These are phyloP conservation scores for Tiphia femorata DNA, from an alignment of 2,888 invertebrate genomes.

Conservation along the genomic window DNA sequence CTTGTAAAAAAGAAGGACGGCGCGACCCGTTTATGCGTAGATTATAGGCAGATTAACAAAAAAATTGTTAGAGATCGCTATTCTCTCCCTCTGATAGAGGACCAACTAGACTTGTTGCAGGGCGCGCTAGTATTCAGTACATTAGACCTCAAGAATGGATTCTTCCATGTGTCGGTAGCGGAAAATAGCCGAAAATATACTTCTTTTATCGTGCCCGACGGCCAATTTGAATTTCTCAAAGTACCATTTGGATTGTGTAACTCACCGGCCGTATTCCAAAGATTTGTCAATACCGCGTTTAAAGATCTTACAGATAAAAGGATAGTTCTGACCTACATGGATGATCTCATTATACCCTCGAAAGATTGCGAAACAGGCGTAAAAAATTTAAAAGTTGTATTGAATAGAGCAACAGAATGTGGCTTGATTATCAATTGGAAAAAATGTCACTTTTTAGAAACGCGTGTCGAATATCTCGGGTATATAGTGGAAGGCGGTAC, in stretches of 20 bases:
- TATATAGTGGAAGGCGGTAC: neutral
- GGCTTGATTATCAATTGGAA: neutral
- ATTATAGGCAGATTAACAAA: neutral
- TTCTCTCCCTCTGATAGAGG: neutral
- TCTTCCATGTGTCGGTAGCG: neutral
- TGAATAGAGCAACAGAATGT: neutral
- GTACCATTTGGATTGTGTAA: too few relatives aligned
- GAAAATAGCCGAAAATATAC: neutral
- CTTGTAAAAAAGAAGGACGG: neutral
- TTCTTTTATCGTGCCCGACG: neutral
- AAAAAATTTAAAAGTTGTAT: neutral
- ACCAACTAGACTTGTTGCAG: neutral
- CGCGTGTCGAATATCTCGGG: neutral
- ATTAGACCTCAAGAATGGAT: neutral
- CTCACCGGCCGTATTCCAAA: neutral
- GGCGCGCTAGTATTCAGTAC: neutral
- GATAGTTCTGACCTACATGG: neutral
- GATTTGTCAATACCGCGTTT: neutral
- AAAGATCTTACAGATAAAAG: neutral
- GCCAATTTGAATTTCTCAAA: neutral
- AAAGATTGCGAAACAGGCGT: neutral
- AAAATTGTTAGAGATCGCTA: neutral
- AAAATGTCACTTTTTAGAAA: neutral
- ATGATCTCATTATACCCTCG: neutral
- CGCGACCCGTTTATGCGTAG: neutral